A percentile compares a stretch with the other conserved stretches of the same genome.
These are phyloP conservation scores for cattle (Bos taurus) DNA, from an alignment of 2,113 vertebrate species.

Conservation along the genomic window ARS-UCD2.0 NC_037329.1:30486501-30487000, in stretches of 20 bases:
- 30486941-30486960: background rate
- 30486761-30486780: background rate
- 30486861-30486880: background rate
- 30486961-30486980: background rate
- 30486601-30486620: background rate
- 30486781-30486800: background rate
- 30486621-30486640: background rate
- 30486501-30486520: background rate
- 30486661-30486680: background rate
- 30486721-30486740: background rate
- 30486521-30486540: background rate
- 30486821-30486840: background rate
- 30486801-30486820: background rate
- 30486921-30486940: background rate
- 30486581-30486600: background rate
- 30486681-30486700: background rate
- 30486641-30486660: background rate
- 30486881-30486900: background rate
- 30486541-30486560: background rate
- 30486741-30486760: background rate
- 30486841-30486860: background rate
- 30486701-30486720: background rate
- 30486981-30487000: background rate
- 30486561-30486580: background rate
- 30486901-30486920: background rate